A percentile compares a stretch with the other conserved stretches of the same genome.
phyloP scores from a whole-genome alignment of 1,140 invertebrate species.

The Zaprionus kolodkinae region DNA sequence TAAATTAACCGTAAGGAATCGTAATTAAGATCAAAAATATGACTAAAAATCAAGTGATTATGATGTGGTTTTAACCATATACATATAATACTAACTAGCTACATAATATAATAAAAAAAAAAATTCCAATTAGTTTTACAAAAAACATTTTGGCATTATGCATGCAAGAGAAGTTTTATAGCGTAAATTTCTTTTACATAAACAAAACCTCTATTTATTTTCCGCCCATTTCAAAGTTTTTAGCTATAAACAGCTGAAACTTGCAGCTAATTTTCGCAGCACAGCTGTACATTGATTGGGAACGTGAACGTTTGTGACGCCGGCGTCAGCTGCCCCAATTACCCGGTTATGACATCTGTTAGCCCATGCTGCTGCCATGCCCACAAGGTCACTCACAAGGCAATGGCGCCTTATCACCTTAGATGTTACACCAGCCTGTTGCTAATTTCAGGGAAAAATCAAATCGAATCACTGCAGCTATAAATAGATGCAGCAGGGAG shows the following conservation, averaged over 20 bases:
- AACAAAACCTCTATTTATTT: background rate
- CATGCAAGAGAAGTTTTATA: background rate
- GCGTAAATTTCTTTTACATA: background rate
- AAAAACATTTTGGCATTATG: background rate
- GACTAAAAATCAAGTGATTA: too few species aligned
- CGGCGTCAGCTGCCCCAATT: conserved; percentile 25
- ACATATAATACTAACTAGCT: too few species aligned
- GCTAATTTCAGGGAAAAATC: conserved; percentile 30
- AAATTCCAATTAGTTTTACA: too few species aligned
- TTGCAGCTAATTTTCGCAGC: background rate
- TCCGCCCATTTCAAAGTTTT: background rate
- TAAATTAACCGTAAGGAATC: too few species aligned
- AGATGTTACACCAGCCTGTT: conserved; percentile 10
- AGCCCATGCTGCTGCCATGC: background rate
- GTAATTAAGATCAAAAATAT: too few species aligned
- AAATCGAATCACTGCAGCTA: conserved; percentile 15
- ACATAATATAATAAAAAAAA: too few species aligned
- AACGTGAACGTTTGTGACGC: background rate
- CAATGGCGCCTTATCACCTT: conserved; percentile 31
- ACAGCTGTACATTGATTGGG: conserved; percentile 27
- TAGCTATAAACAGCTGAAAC: conserved; percentile 1
- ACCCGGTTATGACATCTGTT: conserved; percentile 33
- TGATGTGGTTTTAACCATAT: too few species aligned
- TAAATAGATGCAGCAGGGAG: conserved; percentile 31
- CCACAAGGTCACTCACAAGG: conserved; percentile 45